Evolutionary conservation across 2,888 invertebrate genomes (phyloP), one percentile per base, ranked within the genome.

Genomic region (Leptinotarsa rubiginosa): DNA sequence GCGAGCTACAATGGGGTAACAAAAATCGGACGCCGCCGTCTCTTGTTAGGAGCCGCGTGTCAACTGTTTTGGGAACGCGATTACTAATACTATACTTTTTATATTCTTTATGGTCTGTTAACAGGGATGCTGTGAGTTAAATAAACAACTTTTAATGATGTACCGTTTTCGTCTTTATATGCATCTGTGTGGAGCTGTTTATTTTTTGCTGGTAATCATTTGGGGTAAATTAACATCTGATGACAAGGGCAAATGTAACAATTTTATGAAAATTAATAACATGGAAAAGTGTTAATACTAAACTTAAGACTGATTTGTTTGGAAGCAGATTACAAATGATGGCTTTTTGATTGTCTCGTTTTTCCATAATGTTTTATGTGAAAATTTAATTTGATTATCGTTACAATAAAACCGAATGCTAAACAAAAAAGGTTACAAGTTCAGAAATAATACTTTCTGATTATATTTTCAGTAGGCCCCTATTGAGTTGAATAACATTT

Each of bases 61-160:
- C 83, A 75, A 81, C 79, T 83, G 82, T 82, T 83, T 82, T 82
- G 75, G 81, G 78, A 82, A 82, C 81, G 81, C 81, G 82, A 81
- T 81, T 81, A 79, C 73, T 69, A 77, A 76, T 78, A 73, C 76
- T 68, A 72, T 71, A 77, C 69, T 78, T 79, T 79, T 79, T 79
- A 74, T 76, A 65, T 77, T 75, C 72, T 76, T 75, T 78, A 72
- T 69, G 75, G 70, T 66, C 68, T 65, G 72, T 74, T 76, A 70
- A 68, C 73, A 70, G 78, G 76, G 77, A 76, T 76, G 79, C 75
- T 75, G 74, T 72, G 76, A 66, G 72, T 76, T 76, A 70, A 70
- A 76, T 79, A 79, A 79, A 79, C 79, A 79, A 68, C 73, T 72
- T 79, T 79, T 79, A 79, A 79, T 79, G 78, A 79, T 78, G 79